Evolutionary conservation across 2,113 vertebrate genomes (phyloP).

Genomic region (Cynoglossus semilaevis): DNA sequence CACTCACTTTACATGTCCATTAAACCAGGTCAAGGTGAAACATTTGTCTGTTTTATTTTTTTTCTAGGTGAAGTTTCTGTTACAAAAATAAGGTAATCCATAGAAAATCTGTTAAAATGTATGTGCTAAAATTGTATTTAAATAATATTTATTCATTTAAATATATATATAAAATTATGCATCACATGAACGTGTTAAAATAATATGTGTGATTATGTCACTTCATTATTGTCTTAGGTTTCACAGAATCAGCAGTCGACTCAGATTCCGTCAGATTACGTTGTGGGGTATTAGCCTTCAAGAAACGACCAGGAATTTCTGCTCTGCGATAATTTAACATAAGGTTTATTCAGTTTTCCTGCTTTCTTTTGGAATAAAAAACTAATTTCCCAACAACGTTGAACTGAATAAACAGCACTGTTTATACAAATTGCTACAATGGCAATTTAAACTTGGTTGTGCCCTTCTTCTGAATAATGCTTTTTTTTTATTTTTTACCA

Average conservation of each 20-base stretch:
- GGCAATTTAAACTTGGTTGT: neutral
- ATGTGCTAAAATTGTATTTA: too few species aligned
- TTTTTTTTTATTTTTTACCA: neutral
- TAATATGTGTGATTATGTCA: too few species aligned
- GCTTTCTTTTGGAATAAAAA: conserved; percentile 2
- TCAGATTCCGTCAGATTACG: neutral
- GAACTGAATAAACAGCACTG: neutral
- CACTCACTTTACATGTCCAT: neutral
- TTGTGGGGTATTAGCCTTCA: neutral
- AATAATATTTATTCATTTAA: too few species aligned
- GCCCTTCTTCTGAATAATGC: neutral
- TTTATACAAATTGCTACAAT: neutral
- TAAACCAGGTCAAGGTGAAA: too few species aligned
- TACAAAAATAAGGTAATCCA: too few species aligned
- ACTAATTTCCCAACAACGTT: conserved; percentile 1
- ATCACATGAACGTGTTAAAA: too few species aligned
- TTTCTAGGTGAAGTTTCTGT: too few species aligned
- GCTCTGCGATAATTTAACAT: neutral
- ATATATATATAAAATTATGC: too few species aligned
- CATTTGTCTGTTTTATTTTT: too few species aligned
- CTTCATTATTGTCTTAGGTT: too few species aligned
- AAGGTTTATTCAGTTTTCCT: neutral
- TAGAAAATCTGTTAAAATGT: too few species aligned
- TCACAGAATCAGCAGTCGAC: too few species aligned
- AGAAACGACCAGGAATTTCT: neutral